Base-by-base conservation (phyloP, 1,140 invertebrate genomes). In the Eciton burchellii region DNA sequence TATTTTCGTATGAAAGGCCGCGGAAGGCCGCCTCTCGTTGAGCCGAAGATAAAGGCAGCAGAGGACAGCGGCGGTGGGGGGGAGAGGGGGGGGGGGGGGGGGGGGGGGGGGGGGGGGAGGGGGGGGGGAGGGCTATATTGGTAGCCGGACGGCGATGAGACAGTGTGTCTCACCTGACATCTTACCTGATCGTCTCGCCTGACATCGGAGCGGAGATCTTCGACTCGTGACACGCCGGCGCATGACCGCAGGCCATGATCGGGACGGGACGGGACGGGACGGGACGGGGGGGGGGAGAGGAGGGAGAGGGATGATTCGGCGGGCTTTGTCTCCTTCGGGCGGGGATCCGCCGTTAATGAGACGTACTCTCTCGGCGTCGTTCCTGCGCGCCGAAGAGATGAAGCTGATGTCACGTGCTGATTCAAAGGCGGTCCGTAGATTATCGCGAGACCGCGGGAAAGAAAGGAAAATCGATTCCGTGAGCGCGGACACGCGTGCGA, bases 321-420 rank as follows among this genome's bases (percentile, higher is more conserved):
- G n/a, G 35, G 35, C 6, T 89, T 89, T 89, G 89, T 89, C 73
- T 86, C 88, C 82, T 88, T n/a, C n/a, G n/a, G n/a, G n/a, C 88
- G 87, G 35, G 83, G 74, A 85, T 83, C 57, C 56, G n/a, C 73
- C 63, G 70, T 63, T 89, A 89, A 89, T 85, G 88, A 89, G 84
- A 84, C 86, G 72, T n/a, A n/a, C n/a, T n/a, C n/a, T n/a, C n/a
- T n/a, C n/a, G n/a, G n/a, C n/a, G n/a, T n/a, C n/a, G n/a, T n/a
- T n/a, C n/a, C n/a, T n/a, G n/a, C n/a, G n/a, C n/a, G n/a, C n/a
- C n/a, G n/a, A n/a, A n/a, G n/a, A n/a, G n/a, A n/a, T n/a, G n/a
- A n/a, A n/a, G 65, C 68, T 83, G 82, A 88, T 85, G 76, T 6
- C 77, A 35, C 43, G 59, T 56, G 41, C 35, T n/a, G 74, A 79